Evolutionary conservation across 2,888 invertebrate species (phyloP), one percentile per base, ranked within the genome.

Genomic region (Sialis fuliginosa): DNA sequence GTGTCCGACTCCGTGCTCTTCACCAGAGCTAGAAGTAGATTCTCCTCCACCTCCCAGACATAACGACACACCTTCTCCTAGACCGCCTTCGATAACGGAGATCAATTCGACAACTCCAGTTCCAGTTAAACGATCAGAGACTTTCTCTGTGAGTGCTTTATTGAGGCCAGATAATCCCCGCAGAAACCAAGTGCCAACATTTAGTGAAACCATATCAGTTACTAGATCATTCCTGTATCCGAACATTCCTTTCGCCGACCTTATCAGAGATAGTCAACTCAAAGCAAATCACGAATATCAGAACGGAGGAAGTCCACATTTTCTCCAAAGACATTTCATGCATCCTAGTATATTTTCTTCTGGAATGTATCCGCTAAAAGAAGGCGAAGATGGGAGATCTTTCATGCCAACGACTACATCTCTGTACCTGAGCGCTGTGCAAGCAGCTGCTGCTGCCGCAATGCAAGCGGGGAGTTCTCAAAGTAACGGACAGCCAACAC

Each of bases 81-180:
- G 65, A 48, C 70, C 72, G 50, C 69, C 61, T 12, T 60, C 60
- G 10, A 58, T 65, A 4, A 65, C 65, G 2, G 66, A 66, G 51
- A 58, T 50, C 7, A 48, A 45, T 40, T 42, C 47, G 32, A 42
- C 65, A 7, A 58, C 48, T 62, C 71, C 54, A 6, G 55, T 59
- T 33, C 63, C 63, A 6, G 65, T 71, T 7, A 82, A 82, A 62
- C 77, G 81, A 68, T 86, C 85, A 9, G 87, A 87, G 65, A 74
- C 82, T 30, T 89, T 88, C 64, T 86, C 86, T 47, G 87, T 89
- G 39, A 85, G 82, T 52, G 88, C 88, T 1, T 67, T 89, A 34
- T 64, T 89, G 42, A 71, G 85, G 62, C 85, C 88, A 48, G 88
- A 88, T 60, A 79, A 82, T 39, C 85, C 77, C 13, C 64, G 1